Evolutionary conservation across 2,888 invertebrate genomes (phyloP).

Genomic region (Sphaerophoria rueppellii): DNA sequence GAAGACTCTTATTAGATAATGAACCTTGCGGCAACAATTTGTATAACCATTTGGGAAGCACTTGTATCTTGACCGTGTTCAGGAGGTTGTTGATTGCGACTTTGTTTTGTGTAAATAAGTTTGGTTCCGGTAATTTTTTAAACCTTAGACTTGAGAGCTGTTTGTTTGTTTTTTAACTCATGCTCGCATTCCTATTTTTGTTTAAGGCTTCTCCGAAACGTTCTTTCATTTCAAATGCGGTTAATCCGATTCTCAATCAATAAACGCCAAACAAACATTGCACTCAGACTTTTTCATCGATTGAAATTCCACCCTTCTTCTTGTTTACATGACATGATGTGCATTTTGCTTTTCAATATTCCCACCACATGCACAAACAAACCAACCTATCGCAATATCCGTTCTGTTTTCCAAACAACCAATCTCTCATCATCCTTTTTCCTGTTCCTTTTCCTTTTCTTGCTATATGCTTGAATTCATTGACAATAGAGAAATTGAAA

Average conservation of each 20-base stretch:
- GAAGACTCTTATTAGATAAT: too few species aligned
- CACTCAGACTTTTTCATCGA: not conserved
- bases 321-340: not conserved
- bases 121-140: too few species aligned
- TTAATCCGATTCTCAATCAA: slow-evolving; percentile 8
- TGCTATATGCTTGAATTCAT: not conserved
- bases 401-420: not conserved
- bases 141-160: too few species aligned
- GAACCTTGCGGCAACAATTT: too few species aligned
- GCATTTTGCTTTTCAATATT: slow-evolving; percentile 12
- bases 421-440: slow-evolving; percentile 35
- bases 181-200: not conserved
- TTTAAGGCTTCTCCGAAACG: not conserved
- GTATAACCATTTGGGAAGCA: too few species aligned
- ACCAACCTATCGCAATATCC: not conserved
- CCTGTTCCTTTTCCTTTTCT: slow-evolving; percentile 7
- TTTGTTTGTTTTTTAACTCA: too few species aligned
- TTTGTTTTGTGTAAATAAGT: too few species aligned
- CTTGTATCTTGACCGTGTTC: too few species aligned
- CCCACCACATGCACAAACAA: slow-evolving; percentile 5
- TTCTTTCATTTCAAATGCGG: not conserved
- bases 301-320: slow-evolving; percentile 17
- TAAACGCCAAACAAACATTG: slow-evolving; percentile 14
- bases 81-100: too few species aligned
- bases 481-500: slow-evolving; percentile 1